Evolutionary conservation across 2,113 vertebrate genomes (phyloP).

Genomic region (Neogale vison): DNA sequence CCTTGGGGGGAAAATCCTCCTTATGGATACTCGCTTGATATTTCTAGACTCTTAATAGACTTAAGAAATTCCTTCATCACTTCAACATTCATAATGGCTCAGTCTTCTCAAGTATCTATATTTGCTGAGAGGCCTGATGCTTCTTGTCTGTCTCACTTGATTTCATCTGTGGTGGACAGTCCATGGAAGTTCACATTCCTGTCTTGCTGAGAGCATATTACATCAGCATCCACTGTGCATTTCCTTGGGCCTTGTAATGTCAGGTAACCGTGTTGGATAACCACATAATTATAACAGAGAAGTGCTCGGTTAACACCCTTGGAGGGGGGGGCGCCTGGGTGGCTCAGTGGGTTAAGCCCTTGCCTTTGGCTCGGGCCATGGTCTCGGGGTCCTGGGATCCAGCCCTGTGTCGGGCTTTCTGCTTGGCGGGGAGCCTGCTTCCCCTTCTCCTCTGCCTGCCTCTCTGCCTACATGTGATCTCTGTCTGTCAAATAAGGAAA

Average conservation of each 20-base stretch:
- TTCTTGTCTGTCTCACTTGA: not conserved
- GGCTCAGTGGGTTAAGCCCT: too few species aligned
- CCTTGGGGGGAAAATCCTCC: not conserved
- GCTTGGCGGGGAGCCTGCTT: too few species aligned
- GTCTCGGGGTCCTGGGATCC: too few species aligned
- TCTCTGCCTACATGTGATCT: too few species aligned
- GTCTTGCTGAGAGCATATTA: not conserved
- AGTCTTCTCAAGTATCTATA: not conserved
- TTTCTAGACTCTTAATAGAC: not conserved
- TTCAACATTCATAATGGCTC: not conserved
- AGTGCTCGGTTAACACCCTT: not conserved
- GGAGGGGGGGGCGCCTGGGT: too few species aligned
- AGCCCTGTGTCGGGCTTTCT: rapidly evolving
- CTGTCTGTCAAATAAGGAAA: too few species aligned
- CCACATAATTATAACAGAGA: not conserved
- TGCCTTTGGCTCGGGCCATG: too few species aligned
- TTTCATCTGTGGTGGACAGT: not conserved
- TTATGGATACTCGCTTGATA: not conserved
- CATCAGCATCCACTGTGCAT: not conserved
- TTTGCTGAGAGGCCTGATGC: not conserved
- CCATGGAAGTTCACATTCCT: not conserved
- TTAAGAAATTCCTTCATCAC: not conserved
- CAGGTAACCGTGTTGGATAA: not conserved
- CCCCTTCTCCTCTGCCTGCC: too few species aligned
- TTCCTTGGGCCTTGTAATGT: not conserved